phyloP scores from a whole-genome alignment of 92 coral and sea anemone genomes.

The Epizoanthus ramosus region DNA sequence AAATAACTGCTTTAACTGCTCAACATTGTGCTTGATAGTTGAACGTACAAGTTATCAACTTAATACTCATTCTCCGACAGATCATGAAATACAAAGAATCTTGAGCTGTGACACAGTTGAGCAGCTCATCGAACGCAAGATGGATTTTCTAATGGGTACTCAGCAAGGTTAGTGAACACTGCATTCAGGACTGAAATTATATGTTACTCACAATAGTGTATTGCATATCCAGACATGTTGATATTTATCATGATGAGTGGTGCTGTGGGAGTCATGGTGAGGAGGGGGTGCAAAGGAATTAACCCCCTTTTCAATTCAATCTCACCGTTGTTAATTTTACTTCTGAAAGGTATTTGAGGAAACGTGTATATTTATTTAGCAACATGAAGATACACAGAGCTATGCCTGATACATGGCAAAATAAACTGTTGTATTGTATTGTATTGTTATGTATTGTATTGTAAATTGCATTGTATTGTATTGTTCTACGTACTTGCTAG shows the following conservation, averaged over 20 bases:
- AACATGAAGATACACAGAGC: too few relatives aligned
- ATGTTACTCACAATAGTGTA: background rate
- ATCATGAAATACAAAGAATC: constrained; percentile 51
- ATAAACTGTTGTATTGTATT: too few relatives aligned
- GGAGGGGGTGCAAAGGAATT: too few relatives aligned
- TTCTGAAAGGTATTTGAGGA: too few relatives aligned
- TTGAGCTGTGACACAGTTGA: constrained; percentile 61
- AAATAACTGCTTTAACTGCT: too few relatives aligned
- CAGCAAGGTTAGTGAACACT: constrained; percentile 72
- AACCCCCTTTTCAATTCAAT: too few relatives aligned
- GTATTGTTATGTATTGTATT: too few relatives aligned
- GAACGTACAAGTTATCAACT: background rate
- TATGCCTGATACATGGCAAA: too few relatives aligned
- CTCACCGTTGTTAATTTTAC: too few relatives aligned
- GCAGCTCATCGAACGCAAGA: constrained; percentile 54
- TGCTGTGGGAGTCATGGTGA: too few relatives aligned
- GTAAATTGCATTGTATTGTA: too few relatives aligned
- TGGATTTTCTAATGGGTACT: constrained; percentile 72
- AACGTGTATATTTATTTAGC: too few relatives aligned
- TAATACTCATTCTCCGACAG: constrained; percentile 36
- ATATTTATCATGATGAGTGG: background rate
- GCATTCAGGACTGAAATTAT: background rate
- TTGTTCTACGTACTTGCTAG: background rate
- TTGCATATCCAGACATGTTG: background rate
- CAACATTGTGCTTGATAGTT: background rate